Evolutionary conservation across 2,888 invertebrate species (phyloP), one percentile per base, ranked within the genome.

Genomic region (Eumerus sabulonum): DNA sequence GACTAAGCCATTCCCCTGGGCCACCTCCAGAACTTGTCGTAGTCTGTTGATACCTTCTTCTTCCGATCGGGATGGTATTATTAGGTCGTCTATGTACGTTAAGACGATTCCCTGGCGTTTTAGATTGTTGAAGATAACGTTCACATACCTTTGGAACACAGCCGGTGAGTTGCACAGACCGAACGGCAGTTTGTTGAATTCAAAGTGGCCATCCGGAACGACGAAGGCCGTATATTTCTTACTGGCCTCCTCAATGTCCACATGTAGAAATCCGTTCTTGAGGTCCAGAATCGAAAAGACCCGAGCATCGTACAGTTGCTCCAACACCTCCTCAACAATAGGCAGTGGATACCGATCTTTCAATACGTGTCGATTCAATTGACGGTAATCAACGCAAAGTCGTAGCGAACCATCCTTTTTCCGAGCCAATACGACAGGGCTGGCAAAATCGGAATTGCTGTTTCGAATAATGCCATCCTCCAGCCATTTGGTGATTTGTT

Each of bases 111-210:
- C 17, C 1, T 56, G 14, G 27, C 54, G 51, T 13, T 66, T 63
- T 12, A 71, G 56, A 19, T 56, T 12, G 14, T 63, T 19, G 35
- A 71, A 60, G 36, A 72, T 42, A 4, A 35, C 50, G 13, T 67
- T 59, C 1, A 81, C 59, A 16, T 57, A 67, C 38, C 86, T 56
- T 17, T 83, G 86, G 57, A 88, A 87, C 17, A 85, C 82, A 3
- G 84, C 79, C 11, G 88, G 87, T 9, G 83, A 84, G 35, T 85
- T 87, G 44, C 85, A 86, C 9, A 88, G 57, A 2, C 88, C 89
- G 83, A 89, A 89, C 0, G 88, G 87, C 44, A 84, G 84, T 76
- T 82, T 84, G 11, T 84, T 42, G 76, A 88, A 89, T 76, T 89
- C 87, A 82, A 81, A 88, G 36, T 86, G 87, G 1, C 87, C 87